These are phyloP conservation scores for Porites lobata DNA, from an alignment of 92 coral and sea anemone genomes.

Conservation along the genomic window DNA sequence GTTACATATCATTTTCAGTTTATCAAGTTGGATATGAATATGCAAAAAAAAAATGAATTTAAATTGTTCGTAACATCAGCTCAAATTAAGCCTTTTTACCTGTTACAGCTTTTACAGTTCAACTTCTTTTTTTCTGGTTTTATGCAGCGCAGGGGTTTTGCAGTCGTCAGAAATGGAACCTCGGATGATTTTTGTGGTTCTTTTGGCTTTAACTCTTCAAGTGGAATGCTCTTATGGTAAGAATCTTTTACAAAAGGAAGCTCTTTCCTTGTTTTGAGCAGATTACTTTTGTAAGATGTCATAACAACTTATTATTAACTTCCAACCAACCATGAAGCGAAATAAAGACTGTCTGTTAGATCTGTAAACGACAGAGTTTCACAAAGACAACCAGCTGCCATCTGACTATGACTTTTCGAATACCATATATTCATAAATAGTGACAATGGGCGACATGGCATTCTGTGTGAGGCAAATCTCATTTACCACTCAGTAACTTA, in stretches of 20 bases:
- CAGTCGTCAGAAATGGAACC: slow-evolving; percentile 24
- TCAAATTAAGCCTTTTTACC: not conserved
- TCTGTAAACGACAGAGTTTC: no score
- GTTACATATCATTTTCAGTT: not conserved
- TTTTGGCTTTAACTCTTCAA: slow-evolving; percentile 22
- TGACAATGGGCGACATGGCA: no score
- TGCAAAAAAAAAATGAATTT: not conserved
- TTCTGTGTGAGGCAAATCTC: no score
- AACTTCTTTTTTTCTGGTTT: not conserved
- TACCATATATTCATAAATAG: no score
- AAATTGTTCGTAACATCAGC: no score
- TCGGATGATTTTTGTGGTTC: slow-evolving; percentile 2
- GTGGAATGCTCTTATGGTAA: slow-evolving; percentile 37
- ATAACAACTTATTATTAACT: slow-evolving; percentile 8
- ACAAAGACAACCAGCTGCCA: no score
- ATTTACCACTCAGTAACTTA: no score
- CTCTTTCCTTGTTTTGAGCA: not conserved
- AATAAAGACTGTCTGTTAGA: no score
- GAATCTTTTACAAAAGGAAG: not conserved
- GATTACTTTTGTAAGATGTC: not conserved
- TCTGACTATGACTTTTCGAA: no score
- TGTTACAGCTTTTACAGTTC: no score
- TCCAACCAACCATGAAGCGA: no score
- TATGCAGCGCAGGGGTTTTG: not conserved
- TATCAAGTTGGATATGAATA: not conserved